Evolutionary conservation across 2,888 invertebrate genomes (phyloP), one percentile per base, ranked within the genome.

Genomic region (Pristionchus maxplancki): DNA sequence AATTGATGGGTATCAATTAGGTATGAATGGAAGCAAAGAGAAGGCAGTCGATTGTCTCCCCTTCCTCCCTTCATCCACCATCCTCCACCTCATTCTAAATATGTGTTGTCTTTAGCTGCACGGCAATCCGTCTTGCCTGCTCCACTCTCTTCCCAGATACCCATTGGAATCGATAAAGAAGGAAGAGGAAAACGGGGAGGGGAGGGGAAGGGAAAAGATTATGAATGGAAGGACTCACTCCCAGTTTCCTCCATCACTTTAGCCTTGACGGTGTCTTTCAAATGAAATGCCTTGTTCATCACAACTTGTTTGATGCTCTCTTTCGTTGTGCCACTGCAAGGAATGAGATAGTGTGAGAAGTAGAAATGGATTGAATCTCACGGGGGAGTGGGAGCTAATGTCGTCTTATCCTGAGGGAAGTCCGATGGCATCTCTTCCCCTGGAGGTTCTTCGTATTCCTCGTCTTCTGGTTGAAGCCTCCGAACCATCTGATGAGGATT

Each of bases 161-260:
- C 78, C 83, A 58, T 58, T 83, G 83, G 83, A 50, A 83, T 83
- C 50, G 83, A 58, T 58, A 58, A 83, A 58, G 83, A 34, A 58
- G 48, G 44, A 78, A 48, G 78, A 31, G 20, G 28, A 37, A 20
- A 15, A 28, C 4, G 64, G 31, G 31, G 31, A 13, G 17, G 44
- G 34, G 34, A 24, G 13, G 34, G 67, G 34, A 37, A 58, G 40
- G 28, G 62, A 53, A 37, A 53, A 64, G 85, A 85, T 50, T 44
- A 53, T 40, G 85, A 85, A 64, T 40, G 64, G 62, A 53, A 53
- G 62, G 64, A 93, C 93, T 91, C 89, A 93, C 93, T 93, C 90
- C 94, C 94, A 74, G 93, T 93, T 87, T 94, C 91, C 81, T 91
- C 90, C 93, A 93, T 94, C 28, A 94, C 93, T 89, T 93, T 93